phyloP scores from a whole-genome alignment of 2,797 vertebrate species.

The Macroramphosus scolopax region DNA sequence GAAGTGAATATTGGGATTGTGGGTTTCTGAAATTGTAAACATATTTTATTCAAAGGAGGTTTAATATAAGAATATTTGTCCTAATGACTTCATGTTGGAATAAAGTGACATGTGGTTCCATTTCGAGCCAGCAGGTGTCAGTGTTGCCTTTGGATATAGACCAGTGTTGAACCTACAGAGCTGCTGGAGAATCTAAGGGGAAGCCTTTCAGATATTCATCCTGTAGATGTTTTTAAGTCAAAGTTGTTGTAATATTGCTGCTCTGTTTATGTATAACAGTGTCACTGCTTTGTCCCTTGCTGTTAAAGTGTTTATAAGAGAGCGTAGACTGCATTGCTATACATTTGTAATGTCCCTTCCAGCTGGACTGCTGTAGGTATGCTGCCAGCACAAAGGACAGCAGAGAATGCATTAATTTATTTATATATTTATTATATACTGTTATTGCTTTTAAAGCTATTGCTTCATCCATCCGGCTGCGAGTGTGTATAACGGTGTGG shows the following conservation, averaged over 20 bases:
- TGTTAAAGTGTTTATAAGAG: too few species aligned
- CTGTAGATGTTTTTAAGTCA: neutral
- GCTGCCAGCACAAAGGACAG: conserved; percentile 14
- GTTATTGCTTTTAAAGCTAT: neutral
- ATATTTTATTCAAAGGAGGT: too few species aligned
- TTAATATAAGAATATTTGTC: too few species aligned
- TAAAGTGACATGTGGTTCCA: neutral
- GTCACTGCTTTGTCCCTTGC: too few species aligned
- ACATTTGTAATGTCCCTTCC: too few species aligned
- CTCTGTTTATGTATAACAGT: neutral
- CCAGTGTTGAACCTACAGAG: neutral
- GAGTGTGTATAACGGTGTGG: conserved; percentile 4
- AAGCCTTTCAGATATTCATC: neutral
- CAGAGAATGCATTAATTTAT: too few species aligned
- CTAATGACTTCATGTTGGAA: neutral
- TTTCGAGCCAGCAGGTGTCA: conserved; percentile 69
- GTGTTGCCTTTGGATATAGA: conserved; percentile 23
- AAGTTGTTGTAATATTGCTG: neutral
- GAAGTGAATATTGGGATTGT: too few species aligned
- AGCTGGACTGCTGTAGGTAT: conserved; percentile 4
- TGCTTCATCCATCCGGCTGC: neutral
- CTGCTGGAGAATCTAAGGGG: too few species aligned
- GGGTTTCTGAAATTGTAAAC: too few species aligned
- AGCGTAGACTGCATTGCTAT: neutral
- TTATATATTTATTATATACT: too few species aligned